Base-by-base conservation (phyloP, 2,797 vertebrate species). In the Oreochromis mossambicus region DNA sequence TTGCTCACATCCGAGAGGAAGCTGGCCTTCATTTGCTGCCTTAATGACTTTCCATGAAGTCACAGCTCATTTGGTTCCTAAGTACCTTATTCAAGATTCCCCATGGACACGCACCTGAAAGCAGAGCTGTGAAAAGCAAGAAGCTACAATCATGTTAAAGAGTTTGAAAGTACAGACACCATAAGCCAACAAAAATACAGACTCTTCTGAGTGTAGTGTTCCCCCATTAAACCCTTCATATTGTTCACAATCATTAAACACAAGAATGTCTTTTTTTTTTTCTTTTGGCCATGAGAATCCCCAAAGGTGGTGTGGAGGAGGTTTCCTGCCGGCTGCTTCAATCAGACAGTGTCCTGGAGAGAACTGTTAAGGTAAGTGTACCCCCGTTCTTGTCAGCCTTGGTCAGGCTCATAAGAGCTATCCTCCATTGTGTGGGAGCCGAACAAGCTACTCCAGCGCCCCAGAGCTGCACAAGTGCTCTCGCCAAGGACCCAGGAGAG, bases 311-410 rank as follows among this genome's bases (percentile, higher is more conserved):
- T 54, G 73, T 81, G 73, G 78, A 82, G 19, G 58, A 63, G 56
- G 75, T 80, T 86, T 80, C 84, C 55, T 84, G 82, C 58, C 38
- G 26, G 41, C 77, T 91, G 86, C 89, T 92, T 90, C 90, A 77
- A 41, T 94, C 84, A 82, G 82, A 86, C 86, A 83, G 85, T 84
- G 87, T 92, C 85, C 83, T 82, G 86, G 80, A 83, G 86, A 87
- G 78, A 87, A 82, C 55, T 52, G 87, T 79, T 91, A 93, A 92
- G 94, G 92, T 93, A 94, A 93, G 90, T 90, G 90, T 84, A 41
- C 17, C 26, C 70, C 52, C 78, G 68, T 52, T 77, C 73, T 50
- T 79, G 56, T 86, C 81, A 29, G 82, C 77, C 61, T 48, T 32
- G 32, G 50, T 80, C 7, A 3, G 56, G 78, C 86, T 83, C 58